Base-by-base conservation (phyloP, 2,888 invertebrate genomes). In the Ichneumoninae sp. region DNA sequence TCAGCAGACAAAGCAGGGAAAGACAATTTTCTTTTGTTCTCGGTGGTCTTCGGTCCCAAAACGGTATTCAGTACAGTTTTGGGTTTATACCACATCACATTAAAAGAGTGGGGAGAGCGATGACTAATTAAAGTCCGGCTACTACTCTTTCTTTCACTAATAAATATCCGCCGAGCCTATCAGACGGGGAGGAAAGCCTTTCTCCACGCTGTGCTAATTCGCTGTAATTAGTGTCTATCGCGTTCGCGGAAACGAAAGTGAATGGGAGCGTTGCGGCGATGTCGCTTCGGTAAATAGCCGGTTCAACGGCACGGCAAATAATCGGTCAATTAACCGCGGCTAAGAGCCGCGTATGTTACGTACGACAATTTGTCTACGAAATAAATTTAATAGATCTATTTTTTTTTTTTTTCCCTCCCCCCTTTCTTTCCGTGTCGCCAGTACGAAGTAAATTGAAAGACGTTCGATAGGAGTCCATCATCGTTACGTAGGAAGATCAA, bases 401-500 rank as follows among this genome's bases (percentile, higher is more conserved):
- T 52, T 52, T 52, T 52, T 19, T 8, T 44, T 1, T 44, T 0
- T 44, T 44, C 13, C 10, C 1, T 13, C 1, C 40, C 0, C 2
- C 2, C 26, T 26, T 26, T 26, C 26, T 26, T 26, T 26, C 10
- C 10, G 8, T 44, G 10, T 44, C 44, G 44, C 44, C 6, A 7
- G 52, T 52, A 33, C 26, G 16, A 60, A 60, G n/a, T 60, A 60
- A 60, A 63, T 63, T 33, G 16, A 13, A 1, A 5, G 60, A 8
- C 47, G 16, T 54, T 19, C 60, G 69, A 75, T 36, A 75, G 50
- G 40, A 44, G 44, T 44, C 16, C 4, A 16, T 76, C 52, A n/a
- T n/a, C n/a, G 65, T 26, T 71, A 76, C 81, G 81, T 82, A 69
- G 81, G 66, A 70, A 33, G 78, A 74, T 69, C 26, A 19, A 33